Conservation (phyloP, 2,113 vertebrate genomes). For the Brachypteracias leptosomus region DNA sequence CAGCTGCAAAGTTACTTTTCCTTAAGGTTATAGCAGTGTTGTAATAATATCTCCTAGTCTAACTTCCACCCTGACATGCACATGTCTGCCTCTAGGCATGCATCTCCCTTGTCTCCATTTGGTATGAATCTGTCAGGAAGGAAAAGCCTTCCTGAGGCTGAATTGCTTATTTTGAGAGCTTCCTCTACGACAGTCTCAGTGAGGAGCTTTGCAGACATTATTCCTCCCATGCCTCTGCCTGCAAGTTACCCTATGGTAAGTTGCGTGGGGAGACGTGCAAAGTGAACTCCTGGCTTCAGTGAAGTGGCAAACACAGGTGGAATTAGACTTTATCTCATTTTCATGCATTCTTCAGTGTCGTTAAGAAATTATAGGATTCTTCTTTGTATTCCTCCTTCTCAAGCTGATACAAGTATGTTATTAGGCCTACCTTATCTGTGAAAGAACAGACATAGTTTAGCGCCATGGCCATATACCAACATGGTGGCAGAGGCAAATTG, state of each 20-base stretch:
- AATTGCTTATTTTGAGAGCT: not conserved
- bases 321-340: not conserved
- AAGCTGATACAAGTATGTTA: not conserved
- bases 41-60: no score
- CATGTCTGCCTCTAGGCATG: not conserved
- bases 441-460: not conserved
- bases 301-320: not conserved
- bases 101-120: not conserved
- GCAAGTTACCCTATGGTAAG: not conserved
- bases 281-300: not conserved
- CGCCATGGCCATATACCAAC: not conserved
- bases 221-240: fast-evolving
- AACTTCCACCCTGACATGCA: not conserved
- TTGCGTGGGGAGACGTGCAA: not conserved
- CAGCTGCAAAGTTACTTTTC: not conserved
- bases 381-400: not conserved
- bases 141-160: not conserved
- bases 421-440: not conserved
- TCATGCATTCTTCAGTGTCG: not conserved
- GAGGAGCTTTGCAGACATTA: not conserved
- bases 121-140: not conserved
- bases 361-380: not conserved
- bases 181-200: not conserved
- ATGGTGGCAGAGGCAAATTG: fast-evolving
- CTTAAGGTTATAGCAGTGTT: not conserved